Evolutionary conservation across 2,797 vertebrate genomes (phyloP).

Genomic region (Protosalanx chinensis): DNA sequence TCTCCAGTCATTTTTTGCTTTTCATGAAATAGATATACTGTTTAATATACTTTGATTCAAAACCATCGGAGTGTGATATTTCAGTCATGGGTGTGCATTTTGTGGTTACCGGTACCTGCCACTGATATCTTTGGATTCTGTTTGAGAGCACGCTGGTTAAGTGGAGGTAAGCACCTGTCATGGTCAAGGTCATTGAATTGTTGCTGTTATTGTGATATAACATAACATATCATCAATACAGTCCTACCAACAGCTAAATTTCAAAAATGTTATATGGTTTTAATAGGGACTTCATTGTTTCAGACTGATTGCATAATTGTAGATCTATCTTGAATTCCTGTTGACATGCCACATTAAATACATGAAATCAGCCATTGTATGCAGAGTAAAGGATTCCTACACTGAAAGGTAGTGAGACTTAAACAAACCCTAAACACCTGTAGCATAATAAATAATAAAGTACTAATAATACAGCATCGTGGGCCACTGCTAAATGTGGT

Average conservation of each 20-base stretch:
- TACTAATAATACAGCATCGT: neutral
- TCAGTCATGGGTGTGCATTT: conserved; percentile 32
- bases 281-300: neutral
- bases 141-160: conserved; percentile 32
- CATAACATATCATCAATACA: neutral
- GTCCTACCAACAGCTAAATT: neutral
- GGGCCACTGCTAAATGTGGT: neutral
- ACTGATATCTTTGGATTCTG: conserved; percentile 47
- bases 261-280: neutral
- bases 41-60: neutral
- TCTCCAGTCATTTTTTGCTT: neutral
- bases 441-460: too few species aligned
- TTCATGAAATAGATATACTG: neutral
- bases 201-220: neutral
- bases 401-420: neutral
- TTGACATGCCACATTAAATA: neutral
- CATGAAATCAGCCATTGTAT: too few species aligned
- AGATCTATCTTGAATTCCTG: neutral
- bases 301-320: neutral
- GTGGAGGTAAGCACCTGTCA: conserved; percentile 56
- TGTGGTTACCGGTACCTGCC: conserved; percentile 38
- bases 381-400: neutral
- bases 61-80: neutral
- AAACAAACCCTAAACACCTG: too few species aligned
- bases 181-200: neutral